Base-by-base conservation (phyloP, 2,888 invertebrate genomes). In the Hartigia nigra region DNA sequence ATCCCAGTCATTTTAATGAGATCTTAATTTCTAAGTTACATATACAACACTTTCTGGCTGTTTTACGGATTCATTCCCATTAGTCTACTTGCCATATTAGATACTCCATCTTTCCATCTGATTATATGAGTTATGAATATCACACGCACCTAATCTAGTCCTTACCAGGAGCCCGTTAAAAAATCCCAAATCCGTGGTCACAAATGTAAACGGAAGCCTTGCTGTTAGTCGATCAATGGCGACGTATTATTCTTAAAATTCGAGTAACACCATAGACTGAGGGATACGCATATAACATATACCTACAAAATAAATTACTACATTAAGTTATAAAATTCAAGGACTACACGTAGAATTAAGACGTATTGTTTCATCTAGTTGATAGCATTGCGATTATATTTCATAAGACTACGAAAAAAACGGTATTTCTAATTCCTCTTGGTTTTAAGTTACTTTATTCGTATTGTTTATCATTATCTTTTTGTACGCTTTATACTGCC, bases 381-480 rank as follows among this genome's bases (percentile, higher is more conserved):
- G 12, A 23, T 72, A 31, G 72, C 35, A 72, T 72, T 72, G 31
- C 72, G 31, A 72, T 31, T 35, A 23, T 72, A 31, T 72, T 72
- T 72, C 35, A 34, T 72, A 72, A 72, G 72, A 72, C 72, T 72
- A 72, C 35, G 31, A 72, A 72, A 32, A 32, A 72, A 72, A 72
- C 31, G 31, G 72, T 72, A 72, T 72, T 72, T 35, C 31, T 72
- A 72, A 72, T 72, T 32, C 32, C 35, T 72, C 72, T 72, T 32
- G 72, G 31, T 72, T 72, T 72, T 72, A 32, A 72, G 35, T 72
- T 72, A 55, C 55, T 55, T 55, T 55, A 55, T 72, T 72, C 23
- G 14, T 31, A 31, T 72, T 72, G 35, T 31, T 72, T 72, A 72
- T 35, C 31, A 72, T 35, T 32, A 32, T 32, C 14, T 72, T 72